Conservation (phyloP, 35 echinoderm and acorn worm genomes). For the Ophiothrix spiculata region DNA sequence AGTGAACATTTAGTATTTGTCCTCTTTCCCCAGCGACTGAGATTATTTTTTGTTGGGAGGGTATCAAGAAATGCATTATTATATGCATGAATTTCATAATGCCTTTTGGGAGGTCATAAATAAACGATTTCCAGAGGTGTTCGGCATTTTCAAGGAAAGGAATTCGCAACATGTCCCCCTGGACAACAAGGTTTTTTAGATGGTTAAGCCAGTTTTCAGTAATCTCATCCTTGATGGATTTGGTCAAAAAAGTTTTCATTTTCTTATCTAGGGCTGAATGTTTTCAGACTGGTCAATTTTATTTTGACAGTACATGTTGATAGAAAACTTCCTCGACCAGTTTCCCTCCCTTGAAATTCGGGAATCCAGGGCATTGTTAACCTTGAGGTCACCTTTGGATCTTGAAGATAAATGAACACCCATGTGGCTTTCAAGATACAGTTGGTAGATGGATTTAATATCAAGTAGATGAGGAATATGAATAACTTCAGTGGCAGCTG, state of each 20-base stretch:
- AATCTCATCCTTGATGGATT: not conserved
- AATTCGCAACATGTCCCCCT: not conserved
- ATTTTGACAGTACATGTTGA: not conserved
- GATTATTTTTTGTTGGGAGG: not conserved
- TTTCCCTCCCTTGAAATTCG: not conserved
- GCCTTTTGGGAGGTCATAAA: slow-evolving; percentile 3
- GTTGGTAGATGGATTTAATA: not conserved
- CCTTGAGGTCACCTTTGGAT: not conserved
- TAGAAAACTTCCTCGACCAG: not conserved
- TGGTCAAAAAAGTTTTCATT: too few species aligned
- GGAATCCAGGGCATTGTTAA: not conserved
- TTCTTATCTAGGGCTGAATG: too few species aligned
- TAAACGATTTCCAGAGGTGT: not conserved
- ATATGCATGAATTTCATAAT: not conserved
- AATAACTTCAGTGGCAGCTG: not conserved
- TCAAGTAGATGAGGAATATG: not conserved
- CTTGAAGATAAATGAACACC: not conserved
- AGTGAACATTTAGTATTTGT: not conserved
- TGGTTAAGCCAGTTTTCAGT: not conserved
- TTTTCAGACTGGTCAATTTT: too few species aligned
- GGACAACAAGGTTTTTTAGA: not conserved
- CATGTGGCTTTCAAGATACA: not conserved
- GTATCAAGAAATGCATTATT: not conserved
- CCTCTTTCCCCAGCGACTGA: not conserved
- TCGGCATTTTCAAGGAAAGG: not conserved